These are phyloP conservation scores for Bombus confusus DNA, from an alignment of 1,140 invertebrate genomes.

Conservation along the genomic window DNA sequence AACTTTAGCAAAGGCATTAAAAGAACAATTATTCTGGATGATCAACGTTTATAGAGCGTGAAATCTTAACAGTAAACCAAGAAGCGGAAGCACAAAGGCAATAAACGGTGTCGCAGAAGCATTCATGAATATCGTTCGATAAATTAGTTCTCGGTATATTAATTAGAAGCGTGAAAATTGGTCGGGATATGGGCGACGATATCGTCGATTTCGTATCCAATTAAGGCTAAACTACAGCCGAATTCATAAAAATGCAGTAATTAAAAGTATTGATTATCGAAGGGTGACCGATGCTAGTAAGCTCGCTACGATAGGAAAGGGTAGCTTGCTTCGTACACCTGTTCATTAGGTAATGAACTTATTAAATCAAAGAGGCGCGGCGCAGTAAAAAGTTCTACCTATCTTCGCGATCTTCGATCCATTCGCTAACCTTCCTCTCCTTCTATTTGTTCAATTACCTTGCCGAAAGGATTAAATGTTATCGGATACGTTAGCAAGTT, in stretches of 20 bases:
- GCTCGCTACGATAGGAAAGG: background rate
- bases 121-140: slow-evolving; percentile 32
- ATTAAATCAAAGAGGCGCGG: slow-evolving; percentile 77
- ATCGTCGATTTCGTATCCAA: slow-evolving; percentile 68
- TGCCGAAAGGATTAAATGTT: slow-evolving; percentile 73
- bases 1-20: background rate
- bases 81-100: background rate
- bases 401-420: slow-evolving; percentile 48
- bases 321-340: slow-evolving; percentile 70
- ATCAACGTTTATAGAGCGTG: background rate
- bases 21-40: background rate
- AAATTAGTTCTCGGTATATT: slow-evolving; percentile 43
- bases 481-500: slow-evolving; percentile 72
- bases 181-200: slow-evolving; percentile 21
- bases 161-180: slow-evolving; percentile 53
- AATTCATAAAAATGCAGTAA: slow-evolving; percentile 77
- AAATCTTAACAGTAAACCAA: background rate
- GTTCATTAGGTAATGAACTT: slow-evolving; percentile 81
- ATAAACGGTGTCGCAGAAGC: slow-evolving; percentile 17
- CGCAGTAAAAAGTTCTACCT: slow-evolving; percentile 61
- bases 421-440: slow-evolving; percentile 41
- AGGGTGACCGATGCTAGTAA: slow-evolving; percentile 46
- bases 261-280: slow-evolving; percentile 81
- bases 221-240: slow-evolving; percentile 70
- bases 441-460: slow-evolving; percentile 71